Base-by-base conservation (phyloP, 2,888 invertebrate genomes). In the Fissipunctia ypsillon region DNA sequence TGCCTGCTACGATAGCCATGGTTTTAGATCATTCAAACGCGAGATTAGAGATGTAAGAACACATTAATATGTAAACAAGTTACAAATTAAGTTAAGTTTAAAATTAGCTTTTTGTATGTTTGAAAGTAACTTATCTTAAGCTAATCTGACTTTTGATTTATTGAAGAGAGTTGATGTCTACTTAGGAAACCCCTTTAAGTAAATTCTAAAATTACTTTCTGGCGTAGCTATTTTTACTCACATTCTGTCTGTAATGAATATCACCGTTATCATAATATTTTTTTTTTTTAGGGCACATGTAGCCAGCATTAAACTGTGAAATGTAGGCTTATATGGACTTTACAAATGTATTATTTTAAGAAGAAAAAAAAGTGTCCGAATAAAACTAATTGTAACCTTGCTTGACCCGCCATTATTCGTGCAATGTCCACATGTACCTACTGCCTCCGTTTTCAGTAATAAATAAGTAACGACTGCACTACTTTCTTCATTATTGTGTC, bases 401-500 rank as follows among this genome's bases (percentile, higher is more conserved):
- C 9, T 57, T 61, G 19, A 45, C n/a, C 41, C 25, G 6, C 35
- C 28, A 50, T 28, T 22, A 31, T 31, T 25, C n/a, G n/a, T 45
- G 50, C 45, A 65, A 73, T 60, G 6, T 22, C n/a, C 28, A 31
- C 25, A 41, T 31, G 6, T 48, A 35, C 28, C 41, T 3, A 76
- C 43, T 57, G 71, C 6, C 63, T 64, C 4, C 28, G 64, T 50
- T 82, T 48, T 38, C n/a, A 45, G 35, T 43, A 56, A 35, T 43
- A 63, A 67, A 70, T 48, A 67, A 81, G 25, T 64, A 45, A 66
- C 14, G 10, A 14, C 10, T 35, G 65, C 35, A 69, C 57, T 63
- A 82, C 80, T 86, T 86, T 78, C 80, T 41, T 81, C 60, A 56
- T 56, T 75, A 66, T 85, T 84, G 87, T 83, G 74, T 81, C 85